Evolutionary conservation across 2,797 vertebrate species (phyloP).

Genomic region (Ambastaia sidthimunki): DNA sequence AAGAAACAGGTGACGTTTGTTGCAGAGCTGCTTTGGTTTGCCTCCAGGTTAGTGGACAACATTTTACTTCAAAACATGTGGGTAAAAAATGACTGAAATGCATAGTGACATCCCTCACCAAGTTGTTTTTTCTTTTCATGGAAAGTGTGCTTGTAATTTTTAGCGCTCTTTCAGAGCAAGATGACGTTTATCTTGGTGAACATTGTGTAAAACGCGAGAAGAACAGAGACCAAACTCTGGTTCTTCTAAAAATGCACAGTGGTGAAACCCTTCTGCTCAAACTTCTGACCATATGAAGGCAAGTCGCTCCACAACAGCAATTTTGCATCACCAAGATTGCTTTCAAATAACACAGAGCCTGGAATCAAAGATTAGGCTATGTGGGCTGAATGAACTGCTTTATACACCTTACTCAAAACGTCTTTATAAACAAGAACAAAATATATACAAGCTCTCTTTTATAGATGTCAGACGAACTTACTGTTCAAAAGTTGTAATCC

Average conservation of each 20-base stretch:
- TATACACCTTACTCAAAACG: not conserved
- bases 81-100: constrained; percentile 35
- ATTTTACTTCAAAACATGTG: constrained; percentile 17
- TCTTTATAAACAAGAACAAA: not conserved
- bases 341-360: constrained; percentile 12
- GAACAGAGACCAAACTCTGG: constrained; percentile 57
- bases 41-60: constrained; percentile 53
- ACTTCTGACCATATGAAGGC: constrained; percentile 6
- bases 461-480: not conserved
- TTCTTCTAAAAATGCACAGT: constrained; percentile 26
- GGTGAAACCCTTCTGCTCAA: constrained; percentile 1
- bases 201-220: constrained; percentile 49
- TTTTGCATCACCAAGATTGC: not conserved
- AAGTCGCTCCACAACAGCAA: not conserved
- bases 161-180: constrained; percentile 2
- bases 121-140: constrained; percentile 42
- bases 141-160: constrained; percentile 44
- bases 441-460: not conserved
- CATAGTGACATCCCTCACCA: constrained; percentile 46
- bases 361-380: constrained; percentile 1
- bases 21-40: constrained; percentile 76
- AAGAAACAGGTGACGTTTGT: constrained; percentile 57
- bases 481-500: too few species aligned
- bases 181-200: not conserved
- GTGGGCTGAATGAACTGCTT: not conserved